Percentiles rank a stretch among this genome's conserved stretches.
phyloP scores from a whole-genome alignment of 2,113 vertebrate genomes.

The Barbus barbus region DNA sequence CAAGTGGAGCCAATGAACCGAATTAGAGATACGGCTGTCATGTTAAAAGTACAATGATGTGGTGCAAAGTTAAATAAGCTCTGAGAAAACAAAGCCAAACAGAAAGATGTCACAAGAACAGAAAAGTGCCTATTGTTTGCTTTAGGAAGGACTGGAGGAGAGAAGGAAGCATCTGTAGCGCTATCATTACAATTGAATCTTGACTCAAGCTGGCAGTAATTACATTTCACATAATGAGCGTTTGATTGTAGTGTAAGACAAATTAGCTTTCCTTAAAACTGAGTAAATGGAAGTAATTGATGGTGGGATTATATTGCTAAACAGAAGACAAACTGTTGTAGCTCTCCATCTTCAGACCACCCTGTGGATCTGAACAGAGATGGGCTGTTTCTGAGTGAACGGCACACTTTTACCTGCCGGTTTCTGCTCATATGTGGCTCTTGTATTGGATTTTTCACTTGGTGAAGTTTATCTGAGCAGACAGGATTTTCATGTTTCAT shows the following conservation, averaged over 20 bases:
- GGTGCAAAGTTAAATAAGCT: neutral
- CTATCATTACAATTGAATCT: neutral
- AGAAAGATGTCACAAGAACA: neutral
- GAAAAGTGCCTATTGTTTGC: neutral
- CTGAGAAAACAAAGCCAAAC: neutral
- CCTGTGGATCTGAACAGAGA: neutral
- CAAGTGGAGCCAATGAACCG: neutral
- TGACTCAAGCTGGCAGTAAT: constrained; percentile 28
- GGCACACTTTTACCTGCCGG: too few species aligned
- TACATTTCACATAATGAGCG: constrained; percentile 36
- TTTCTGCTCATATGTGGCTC: neutral
- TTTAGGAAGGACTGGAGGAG: neutral
- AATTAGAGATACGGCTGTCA: neutral
- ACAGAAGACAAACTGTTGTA: constrained; percentile 11
- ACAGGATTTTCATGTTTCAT: constrained; percentile 2
- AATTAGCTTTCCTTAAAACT: constrained; percentile 32
- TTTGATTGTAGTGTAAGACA: constrained; percentile 33
- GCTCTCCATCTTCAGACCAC: neutral
- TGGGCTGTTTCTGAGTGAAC: neutral
- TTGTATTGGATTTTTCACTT: neutral
- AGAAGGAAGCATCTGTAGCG: neutral
- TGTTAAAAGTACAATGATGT: neutral
- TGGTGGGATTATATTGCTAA: constrained; percentile 22
- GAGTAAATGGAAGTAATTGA: constrained; percentile 25
- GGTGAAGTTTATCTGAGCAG: neutral